A percentile compares a stretch with the other conserved stretches of the same genome.
These are phyloP conservation scores for Scelioninae gen. 1 DNA, from an alignment of 2,888 invertebrate genomes.

Conservation along the genomic window DNA sequence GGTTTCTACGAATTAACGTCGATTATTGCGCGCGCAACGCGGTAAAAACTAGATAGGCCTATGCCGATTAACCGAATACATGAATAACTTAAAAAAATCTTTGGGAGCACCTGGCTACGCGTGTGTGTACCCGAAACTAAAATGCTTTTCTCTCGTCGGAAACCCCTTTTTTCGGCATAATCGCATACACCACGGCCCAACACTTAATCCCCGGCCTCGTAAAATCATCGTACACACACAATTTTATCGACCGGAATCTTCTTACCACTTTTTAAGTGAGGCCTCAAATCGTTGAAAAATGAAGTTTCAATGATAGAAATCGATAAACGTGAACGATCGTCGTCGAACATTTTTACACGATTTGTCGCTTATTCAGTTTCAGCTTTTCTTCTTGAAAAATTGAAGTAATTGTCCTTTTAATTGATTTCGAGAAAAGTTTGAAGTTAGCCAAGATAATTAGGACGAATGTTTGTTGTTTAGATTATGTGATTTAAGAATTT, in stretches of 20 bases:
- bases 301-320: background rate
- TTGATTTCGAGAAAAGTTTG: too few species aligned
- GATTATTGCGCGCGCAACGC: constrained; percentile 79
- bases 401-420: too few species aligned
- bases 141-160: constrained; percentile 17
- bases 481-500: too few species aligned
- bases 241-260: constrained; percentile 49
- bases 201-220: constrained; percentile 43
- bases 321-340: background rate
- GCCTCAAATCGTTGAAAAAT: too few species aligned
- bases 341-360: too few species aligned
- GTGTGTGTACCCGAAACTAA: background rate
- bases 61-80: constrained; percentile 84
- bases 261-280: background rate
- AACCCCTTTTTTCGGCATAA: constrained; percentile 48
- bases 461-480: too few species aligned
- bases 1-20: constrained; percentile 84
- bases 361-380: too few species aligned
- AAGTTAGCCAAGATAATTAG: too few species aligned
- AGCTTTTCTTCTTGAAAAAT: too few species aligned
- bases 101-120: constrained; percentile 78
- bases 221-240: constrained; percentile 32
- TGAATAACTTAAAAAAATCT: constrained; percentile 82
- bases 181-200: constrained; percentile 48
- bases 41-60: constrained; percentile 77